phyloP scores from a whole-genome alignment of 2,113 vertebrate species.

The Pungitius pungitius region DNA sequence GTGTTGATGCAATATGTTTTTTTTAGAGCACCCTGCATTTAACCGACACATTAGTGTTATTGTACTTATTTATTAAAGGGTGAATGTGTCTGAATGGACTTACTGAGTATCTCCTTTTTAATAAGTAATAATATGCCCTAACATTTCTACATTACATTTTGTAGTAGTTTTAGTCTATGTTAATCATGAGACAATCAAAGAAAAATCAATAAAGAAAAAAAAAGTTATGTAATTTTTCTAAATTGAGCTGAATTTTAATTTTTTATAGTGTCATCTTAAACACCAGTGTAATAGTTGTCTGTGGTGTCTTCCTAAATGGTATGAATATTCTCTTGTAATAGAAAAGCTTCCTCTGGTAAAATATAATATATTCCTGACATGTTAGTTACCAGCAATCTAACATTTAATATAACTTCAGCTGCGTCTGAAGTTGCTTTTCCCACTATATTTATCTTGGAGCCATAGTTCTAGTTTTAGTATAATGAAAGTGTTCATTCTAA shows the following conservation, averaged over 20 bases:
- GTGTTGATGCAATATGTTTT: slow-evolving; percentile 18
- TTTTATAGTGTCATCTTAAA: neutral
- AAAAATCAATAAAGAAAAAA: neutral
- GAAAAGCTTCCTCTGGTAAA: neutral
- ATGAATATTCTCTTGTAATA: neutral
- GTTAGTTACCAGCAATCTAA: neutral
- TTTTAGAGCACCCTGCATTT: slow-evolving; percentile 37
- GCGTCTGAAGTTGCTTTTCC: neutral
- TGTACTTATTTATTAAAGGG: slow-evolving; percentile 47
- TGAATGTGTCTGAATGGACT: slow-evolving; percentile 40
- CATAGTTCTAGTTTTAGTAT: neutral
- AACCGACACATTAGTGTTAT: slow-evolving; percentile 36
- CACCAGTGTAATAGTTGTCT: neutral
- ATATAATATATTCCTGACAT: neutral
- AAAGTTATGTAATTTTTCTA: neutral
- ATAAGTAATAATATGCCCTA: slow-evolving; percentile 15
- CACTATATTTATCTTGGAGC: neutral
- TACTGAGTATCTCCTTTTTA: slow-evolving; percentile 17
- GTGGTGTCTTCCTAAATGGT: neutral
- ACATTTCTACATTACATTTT: neutral
- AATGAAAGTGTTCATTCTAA: neutral
- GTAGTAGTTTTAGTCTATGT: neutral
- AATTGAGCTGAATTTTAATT: neutral
- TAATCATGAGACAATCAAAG: neutral
- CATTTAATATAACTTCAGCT: neutral